Percentiles rank a stretch among this genome's conserved stretches.
phyloP scores from a whole-genome alignment of 2,797 vertebrate species.

The Premnoplex brunnescens region DNA sequence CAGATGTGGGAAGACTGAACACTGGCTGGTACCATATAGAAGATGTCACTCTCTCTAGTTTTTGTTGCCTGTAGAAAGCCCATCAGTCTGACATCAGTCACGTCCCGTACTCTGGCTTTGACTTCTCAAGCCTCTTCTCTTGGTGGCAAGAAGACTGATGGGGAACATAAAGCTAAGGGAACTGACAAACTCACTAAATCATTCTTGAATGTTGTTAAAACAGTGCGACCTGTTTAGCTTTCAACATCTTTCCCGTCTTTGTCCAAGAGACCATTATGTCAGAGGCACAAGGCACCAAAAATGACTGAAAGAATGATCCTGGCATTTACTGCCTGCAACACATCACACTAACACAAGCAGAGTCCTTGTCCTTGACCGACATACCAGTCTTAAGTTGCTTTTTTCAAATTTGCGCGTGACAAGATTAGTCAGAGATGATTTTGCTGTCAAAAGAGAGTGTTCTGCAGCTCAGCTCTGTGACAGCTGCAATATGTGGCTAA shows the following conservation, averaged over 20 bases:
- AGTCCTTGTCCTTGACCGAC: conserved; percentile 48
- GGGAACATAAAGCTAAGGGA: background rate
- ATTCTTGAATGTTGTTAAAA: background rate
- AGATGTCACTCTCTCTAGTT: background rate
- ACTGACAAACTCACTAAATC: background rate
- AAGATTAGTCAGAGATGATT: conserved; percentile 59
- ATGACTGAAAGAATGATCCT: conserved; percentile 15
- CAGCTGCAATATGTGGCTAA: conserved; percentile 49
- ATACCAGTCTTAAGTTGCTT: background rate
- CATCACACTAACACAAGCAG: background rate
- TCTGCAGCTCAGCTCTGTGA: conserved; percentile 6
- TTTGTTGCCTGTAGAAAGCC: background rate
- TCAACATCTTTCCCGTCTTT: background rate
- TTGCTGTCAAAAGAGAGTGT: conserved; percentile 42
- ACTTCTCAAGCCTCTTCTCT: background rate
- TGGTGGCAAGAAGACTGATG: conserved; percentile 23
- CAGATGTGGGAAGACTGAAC: background rate
- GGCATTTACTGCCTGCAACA: background rate
- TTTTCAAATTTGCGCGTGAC: background rate
- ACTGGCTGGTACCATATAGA: background rate
- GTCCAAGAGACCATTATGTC: background rate
- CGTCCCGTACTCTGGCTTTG: background rate
- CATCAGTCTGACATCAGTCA: background rate
- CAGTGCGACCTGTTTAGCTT: background rate
- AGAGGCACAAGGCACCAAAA: background rate